These are phyloP conservation scores for Zele albiditarsus DNA, from an alignment of 2,888 invertebrate species.

Conservation along the genomic window DNA sequence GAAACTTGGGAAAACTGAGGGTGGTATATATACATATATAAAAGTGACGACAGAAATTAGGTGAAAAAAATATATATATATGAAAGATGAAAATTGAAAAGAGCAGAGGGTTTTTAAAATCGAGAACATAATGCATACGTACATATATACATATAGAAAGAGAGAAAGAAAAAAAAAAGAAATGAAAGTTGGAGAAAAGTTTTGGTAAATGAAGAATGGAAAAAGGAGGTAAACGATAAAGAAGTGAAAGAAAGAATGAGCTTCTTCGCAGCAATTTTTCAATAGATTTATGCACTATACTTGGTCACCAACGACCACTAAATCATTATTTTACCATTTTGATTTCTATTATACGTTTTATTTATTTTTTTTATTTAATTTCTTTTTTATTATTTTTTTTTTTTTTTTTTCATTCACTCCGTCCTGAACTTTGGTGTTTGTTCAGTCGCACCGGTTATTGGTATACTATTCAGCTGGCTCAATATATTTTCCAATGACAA, in stretches of 20 bases:
- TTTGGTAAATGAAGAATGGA: conserved; percentile 17
- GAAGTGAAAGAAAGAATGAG: conserved; percentile 1
- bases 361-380: conserved; percentile 1
- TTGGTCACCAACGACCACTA: conserved; percentile 3
- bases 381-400: neutral
- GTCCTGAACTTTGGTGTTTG: neutral
- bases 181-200: conserved; percentile 6
- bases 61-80: neutral
- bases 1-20: conserved; percentile 19
- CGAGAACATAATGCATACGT: neutral
- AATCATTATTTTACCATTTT: conserved; percentile 1
- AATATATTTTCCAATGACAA: conserved; percentile 3
- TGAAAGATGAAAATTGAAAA: neutral
- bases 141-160: neutral
- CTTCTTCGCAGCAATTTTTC: neutral
- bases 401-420: neutral
- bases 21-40: neutral
- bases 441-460: conserved; percentile 3
- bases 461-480: conserved; percentile 1
- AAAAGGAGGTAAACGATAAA: conserved; percentile 20
- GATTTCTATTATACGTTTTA: neutral
- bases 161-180: conserved; percentile 3
- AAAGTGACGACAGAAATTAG: neutral
- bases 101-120: neutral
- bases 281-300: conserved; percentile 3